Base-by-base conservation (phyloP, 2,113 vertebrate genomes). In the Scytalopus superciliaris region DNA sequence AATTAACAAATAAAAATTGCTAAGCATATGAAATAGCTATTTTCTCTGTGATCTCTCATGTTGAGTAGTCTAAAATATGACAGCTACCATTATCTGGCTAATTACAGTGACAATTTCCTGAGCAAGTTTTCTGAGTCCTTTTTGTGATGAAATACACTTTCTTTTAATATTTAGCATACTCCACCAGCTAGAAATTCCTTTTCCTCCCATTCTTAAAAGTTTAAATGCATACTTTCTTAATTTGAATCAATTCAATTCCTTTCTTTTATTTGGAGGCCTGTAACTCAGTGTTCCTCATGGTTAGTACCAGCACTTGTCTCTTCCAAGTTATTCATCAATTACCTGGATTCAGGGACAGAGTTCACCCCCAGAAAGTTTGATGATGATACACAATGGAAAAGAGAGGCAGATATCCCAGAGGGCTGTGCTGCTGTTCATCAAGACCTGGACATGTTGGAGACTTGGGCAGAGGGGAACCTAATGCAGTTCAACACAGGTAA, bases 381-480 rank as follows among this genome's bases (percentile, higher is more conserved):
- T 31, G 39, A 42, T 63, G 39, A 42, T 39, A 40, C 60, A 40
- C 12, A 63, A 40, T 30, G 27, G 60, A 18, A 40, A 63, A 18
- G 19, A 30, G 27, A 40, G 27, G 27, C 8, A 28, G 12, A 62
- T 62, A 40, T 5, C 27, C 39, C 39, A 30, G 39, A 21, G 18
- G 40, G 12, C 39, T 63, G 8, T 63, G 12, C 39, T 40, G 12
- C 27, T 18, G 14, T 40, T 40, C 39, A 63, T 12, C 19, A 30
- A 40, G 27, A 30, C 17, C 19, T 47, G 40, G 30, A 6, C 21
- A 55, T 14, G 11, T 17, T 68, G 0, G 1, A 3, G 6, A 40
- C 9, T 1, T 35, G 55, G 6, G 21, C 21, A 62, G n/a, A 22
- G 11, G 17, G 24, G 9, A 53, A 40, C 7, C 0, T 40, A 10